phyloP scores from a whole-genome alignment of 2,888 invertebrate species.

The Frankliniella intonsa region DNA sequence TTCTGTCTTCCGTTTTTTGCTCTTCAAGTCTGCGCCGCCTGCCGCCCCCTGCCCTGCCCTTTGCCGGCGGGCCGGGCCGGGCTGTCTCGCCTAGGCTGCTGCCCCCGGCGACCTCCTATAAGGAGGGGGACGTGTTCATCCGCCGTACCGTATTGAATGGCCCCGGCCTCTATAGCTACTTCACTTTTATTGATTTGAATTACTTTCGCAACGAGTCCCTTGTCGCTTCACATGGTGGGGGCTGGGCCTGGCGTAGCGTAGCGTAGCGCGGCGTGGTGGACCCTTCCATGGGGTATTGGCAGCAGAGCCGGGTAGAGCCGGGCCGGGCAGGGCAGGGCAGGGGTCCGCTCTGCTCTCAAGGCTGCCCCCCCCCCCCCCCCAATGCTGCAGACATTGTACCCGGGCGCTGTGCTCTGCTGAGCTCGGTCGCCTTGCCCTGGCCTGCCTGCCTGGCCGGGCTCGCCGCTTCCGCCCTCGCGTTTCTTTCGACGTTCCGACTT shows the following conservation, averaged over 20 bases:
- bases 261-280: background rate
- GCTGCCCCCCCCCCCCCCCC: background rate
- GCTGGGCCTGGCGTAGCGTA: background rate
- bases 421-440: background rate
- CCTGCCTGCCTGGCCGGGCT: background rate
- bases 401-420: too few relatives aligned
- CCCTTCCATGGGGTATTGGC: background rate
- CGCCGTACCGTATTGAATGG: background rate
- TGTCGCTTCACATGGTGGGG: background rate
- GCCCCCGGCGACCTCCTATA: background rate
- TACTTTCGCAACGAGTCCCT: conserved; percentile 10
- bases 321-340: background rate
- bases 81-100: background rate
- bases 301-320: too few relatives aligned
- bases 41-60: too few relatives aligned
- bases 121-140: background rate
- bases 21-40: too few relatives aligned
- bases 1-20: background rate
- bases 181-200: conserved; percentile 10
- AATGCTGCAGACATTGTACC: background rate
- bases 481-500: background rate
- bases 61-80: background rate
- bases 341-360: background rate
- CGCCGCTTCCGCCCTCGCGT: background rate
- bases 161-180: background rate